Evolutionary conservation across 2,888 invertebrate species (phyloP).

Genomic region (Pristionchus exspectatus): DNA sequence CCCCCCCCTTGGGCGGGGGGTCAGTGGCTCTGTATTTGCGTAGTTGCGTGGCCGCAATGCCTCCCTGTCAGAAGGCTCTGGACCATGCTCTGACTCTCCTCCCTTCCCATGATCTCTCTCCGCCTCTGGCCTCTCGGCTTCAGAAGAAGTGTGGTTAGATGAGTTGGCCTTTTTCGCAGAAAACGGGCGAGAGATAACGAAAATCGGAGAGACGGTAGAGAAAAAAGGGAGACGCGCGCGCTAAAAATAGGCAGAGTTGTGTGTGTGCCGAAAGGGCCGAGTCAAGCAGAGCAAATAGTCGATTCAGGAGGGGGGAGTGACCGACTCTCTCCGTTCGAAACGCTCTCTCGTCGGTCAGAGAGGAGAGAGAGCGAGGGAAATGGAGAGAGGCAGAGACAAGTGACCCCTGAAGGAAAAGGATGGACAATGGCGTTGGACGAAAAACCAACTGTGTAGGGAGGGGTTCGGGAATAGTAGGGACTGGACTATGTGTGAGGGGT

Average conservation of each 20-base stretch:
- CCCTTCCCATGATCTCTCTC: not conserved
- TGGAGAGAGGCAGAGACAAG: not conserved
- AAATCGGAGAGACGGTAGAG: slow-evolving; percentile 14
- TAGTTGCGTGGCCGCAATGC: slow-evolving; percentile 37
- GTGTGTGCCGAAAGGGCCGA: slow-evolving; percentile 1
- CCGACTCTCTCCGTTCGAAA: not conserved
- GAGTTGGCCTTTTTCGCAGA: slow-evolving; percentile 11
- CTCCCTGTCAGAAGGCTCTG: not conserved
- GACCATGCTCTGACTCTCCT: not conserved
- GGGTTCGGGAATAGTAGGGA: not conserved
- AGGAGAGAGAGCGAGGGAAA: too few relatives aligned
- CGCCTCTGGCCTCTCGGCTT: not conserved
- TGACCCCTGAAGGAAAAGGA: not conserved
- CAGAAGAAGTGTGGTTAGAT: slow-evolving; percentile 31
- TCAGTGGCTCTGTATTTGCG: slow-evolving; percentile 11
- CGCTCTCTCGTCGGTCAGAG: too few relatives aligned
- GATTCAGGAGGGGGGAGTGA: slow-evolving; percentile 10
- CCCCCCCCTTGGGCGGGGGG: not conserved
- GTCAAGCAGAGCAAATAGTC: slow-evolving; percentile 42
- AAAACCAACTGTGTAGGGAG: not conserved
- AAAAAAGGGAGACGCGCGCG: slow-evolving; percentile 44
- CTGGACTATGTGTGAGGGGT: too few relatives aligned
- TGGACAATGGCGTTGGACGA: not conserved
- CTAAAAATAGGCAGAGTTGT: slow-evolving; percentile 46
- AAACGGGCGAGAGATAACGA: not conserved